Conservation (phyloP, 2,797 vertebrate genomes). For the Trachurus trachurus region DNA sequence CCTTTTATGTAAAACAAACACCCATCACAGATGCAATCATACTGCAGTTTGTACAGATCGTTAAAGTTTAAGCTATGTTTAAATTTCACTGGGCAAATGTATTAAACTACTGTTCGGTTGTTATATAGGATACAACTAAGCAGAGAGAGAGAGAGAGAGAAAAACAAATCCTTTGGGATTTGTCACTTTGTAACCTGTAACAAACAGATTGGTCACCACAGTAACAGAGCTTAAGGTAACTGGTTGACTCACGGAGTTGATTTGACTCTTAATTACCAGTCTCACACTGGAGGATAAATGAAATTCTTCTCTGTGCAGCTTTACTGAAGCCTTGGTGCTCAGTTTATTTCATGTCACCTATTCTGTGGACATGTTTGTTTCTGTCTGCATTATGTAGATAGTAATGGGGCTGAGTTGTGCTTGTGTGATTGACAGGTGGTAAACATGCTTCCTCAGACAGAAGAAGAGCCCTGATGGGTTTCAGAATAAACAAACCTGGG, state of each 20-base stretch:
- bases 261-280: conserved; percentile 15
- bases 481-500: conserved; percentile 37
- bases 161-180: too few species aligned
- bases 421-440: conserved; percentile 41
- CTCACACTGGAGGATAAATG: conserved; percentile 11
- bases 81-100: conserved; percentile 12
- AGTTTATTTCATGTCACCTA: conserved; percentile 17
- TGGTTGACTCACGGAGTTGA: neutral
- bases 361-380: conserved; percentile 19
- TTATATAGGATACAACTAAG: too few species aligned
- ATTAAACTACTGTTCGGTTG: neutral
- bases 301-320: neutral
- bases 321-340: neutral
- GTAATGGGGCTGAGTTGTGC: conserved; percentile 25
- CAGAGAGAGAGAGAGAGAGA: too few species aligned
- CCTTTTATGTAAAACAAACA: conserved; percentile 38
- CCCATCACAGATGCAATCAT: conserved; percentile 10
- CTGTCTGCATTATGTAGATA: conserved; percentile 25
- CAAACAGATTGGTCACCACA: neutral
- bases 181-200: too few species aligned
- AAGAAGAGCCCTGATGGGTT: conserved; percentile 14
- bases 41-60: neutral
- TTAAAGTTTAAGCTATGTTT: conserved; percentile 19
- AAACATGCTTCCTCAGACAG: conserved; percentile 17
- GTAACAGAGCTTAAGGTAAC: neutral